Percentiles rank a stretch among this genome's conserved stretches.
Conservation (phyloP, 1,140 invertebrate genomes). For the Tribolium madens region DNA sequence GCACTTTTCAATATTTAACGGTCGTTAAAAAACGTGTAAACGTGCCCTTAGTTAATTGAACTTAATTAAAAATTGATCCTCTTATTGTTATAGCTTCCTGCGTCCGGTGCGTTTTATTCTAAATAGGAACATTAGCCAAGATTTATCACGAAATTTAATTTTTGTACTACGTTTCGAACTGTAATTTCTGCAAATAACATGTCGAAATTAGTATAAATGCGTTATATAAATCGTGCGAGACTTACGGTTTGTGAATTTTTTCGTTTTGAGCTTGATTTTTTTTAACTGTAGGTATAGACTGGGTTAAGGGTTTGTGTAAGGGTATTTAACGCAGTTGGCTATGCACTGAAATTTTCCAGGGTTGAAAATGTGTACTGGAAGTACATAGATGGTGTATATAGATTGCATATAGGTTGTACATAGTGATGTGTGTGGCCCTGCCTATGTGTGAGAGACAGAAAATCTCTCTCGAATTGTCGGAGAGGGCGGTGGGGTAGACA, state of each 20-base stretch:
- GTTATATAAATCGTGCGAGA: constrained; percentile 36
- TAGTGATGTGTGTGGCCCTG: constrained; percentile 53
- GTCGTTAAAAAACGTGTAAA: constrained; percentile 45
- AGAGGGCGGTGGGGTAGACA: constrained; percentile 45
- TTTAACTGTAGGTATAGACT: constrained; percentile 65
- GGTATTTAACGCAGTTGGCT: constrained; percentile 65
- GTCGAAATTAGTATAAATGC: not conserved
- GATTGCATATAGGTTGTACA: constrained; percentile 53
- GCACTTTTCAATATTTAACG: constrained; percentile 59
- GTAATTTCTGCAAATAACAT: constrained; percentile 58
- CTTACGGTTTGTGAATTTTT: constrained; percentile 54
- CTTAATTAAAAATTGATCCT: constrained; percentile 44
- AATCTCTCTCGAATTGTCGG: constrained; percentile 43
- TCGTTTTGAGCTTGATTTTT: constrained; percentile 48
- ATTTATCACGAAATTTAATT: constrained; percentile 53
- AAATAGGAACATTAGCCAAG: constrained; percentile 54
- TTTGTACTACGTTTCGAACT: constrained; percentile 59
- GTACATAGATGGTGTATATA: constrained; percentile 56
- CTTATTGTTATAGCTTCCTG: constrained; percentile 57
- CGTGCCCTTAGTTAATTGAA: constrained; percentile 39
- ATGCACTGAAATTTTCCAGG: constrained; percentile 65
- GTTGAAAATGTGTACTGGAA: constrained; percentile 54
- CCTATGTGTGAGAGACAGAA: constrained; percentile 45
- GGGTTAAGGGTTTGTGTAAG: constrained; percentile 64
- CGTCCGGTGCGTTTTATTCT: constrained; percentile 47